Evolutionary conservation across 2,888 invertebrate species (phyloP).

Genomic region (Zygaena filipendulae): DNA sequence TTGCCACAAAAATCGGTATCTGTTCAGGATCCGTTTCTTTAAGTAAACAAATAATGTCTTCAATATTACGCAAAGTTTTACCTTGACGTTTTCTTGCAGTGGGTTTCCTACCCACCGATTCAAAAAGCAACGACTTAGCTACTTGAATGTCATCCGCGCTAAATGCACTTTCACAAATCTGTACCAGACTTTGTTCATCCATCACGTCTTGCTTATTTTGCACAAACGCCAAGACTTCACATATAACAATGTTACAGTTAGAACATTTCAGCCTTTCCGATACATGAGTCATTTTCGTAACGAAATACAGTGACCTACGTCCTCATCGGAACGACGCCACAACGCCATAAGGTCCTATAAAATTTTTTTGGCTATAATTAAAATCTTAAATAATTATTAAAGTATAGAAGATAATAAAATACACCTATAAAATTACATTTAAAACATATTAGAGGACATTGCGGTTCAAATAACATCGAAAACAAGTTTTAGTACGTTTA

Average conservation of each 20-base stretch:
- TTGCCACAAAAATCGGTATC: conserved; percentile 13
- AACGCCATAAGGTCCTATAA: too few relatives aligned
- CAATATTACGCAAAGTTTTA: conserved; percentile 6
- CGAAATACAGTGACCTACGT: too few relatives aligned
- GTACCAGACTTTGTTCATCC: conserved; percentile 5
- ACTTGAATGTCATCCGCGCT: conserved; percentile 1
- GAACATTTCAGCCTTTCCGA: not conserved
- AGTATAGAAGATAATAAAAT: too few relatives aligned
- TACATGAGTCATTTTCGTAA: not conserved
- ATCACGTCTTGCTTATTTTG: conserved; percentile 4
- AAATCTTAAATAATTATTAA: too few relatives aligned
- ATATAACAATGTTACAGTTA: conserved; percentile 5
- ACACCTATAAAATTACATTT: too few relatives aligned
- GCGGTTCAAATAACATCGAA: too few relatives aligned
- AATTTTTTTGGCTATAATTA: too few relatives aligned
- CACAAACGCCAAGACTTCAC: conserved; percentile 2
- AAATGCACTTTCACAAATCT: conserved; percentile 8
- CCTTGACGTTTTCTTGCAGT: conserved; percentile 7
- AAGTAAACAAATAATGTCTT: conserved; percentile 10
- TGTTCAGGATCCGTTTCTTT: conserved; percentile 12
- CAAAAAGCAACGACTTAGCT: conserved; percentile 7
- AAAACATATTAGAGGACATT: too few relatives aligned
- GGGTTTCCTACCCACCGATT: conserved; percentile 1
- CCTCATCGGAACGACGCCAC: too few relatives aligned
- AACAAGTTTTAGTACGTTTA: too few relatives aligned